A percentile compares a stretch with the other conserved stretches of the same genome.
phyloP scores from a whole-genome alignment of 2,113 vertebrate species.

The Halcyon malimbica region DNA sequence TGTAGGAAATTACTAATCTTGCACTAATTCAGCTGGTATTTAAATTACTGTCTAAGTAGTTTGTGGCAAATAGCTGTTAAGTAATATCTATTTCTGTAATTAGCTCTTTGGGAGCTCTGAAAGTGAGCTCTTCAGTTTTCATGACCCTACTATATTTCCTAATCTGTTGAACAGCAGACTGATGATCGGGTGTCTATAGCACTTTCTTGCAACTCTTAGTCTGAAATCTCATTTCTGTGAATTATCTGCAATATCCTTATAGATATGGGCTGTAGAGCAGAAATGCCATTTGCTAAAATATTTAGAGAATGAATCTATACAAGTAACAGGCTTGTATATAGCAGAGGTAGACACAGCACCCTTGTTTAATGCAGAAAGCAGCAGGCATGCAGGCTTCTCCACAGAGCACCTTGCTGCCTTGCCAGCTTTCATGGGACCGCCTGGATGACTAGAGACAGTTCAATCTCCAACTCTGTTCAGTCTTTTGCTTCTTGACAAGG shows the following conservation, averaged over 20 bases:
- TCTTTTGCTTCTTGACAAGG: not conserved
- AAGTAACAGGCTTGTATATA: not conserved
- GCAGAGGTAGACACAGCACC: not conserved
- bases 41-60: slow-evolving; percentile 19
- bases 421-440: not conserved
- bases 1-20: slow-evolving; percentile 39
- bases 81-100: slow-evolving; percentile 29
- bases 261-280: not conserved
- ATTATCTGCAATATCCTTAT: not conserved
- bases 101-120: not conserved
- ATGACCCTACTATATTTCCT: not conserved
- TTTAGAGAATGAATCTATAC: not conserved
- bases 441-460: not conserved
- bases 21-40: not conserved
- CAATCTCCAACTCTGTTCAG: not conserved
- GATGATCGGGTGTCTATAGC: fast-evolving
- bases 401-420: not conserved
- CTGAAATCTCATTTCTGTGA: not conserved
- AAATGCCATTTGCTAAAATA: not conserved
- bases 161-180: not conserved
- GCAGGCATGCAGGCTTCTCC: not conserved
- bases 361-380: not conserved
- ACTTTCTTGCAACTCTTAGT: fast-evolving
- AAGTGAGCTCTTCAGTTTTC: not conserved
- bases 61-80: slow-evolving; percentile 24